phyloP scores from a whole-genome alignment of 2,113 vertebrate genomes.

The Zosterops pallidus region DNA sequence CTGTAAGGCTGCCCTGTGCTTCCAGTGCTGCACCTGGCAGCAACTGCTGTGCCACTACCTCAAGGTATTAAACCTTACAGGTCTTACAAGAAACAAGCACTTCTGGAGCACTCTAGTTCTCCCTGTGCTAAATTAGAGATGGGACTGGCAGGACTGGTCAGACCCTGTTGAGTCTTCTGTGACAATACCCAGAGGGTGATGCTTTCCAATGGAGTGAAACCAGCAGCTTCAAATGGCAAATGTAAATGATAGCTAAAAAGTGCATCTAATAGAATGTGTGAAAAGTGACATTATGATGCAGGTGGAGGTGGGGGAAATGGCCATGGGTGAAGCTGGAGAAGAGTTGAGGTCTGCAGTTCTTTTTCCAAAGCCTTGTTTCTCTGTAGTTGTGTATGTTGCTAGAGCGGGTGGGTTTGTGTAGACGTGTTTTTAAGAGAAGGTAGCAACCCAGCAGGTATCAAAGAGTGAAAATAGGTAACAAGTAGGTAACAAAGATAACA shows the following conservation, averaged over 20 bases:
- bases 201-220: neutral
- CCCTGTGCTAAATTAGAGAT: neutral
- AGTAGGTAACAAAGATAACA: neutral
- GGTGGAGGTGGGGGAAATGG: neutral
- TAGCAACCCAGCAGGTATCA: neutral
- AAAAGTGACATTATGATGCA: neutral
- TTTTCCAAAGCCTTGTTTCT: neutral
- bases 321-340: neutral
- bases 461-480: neutral
- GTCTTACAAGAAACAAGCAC: neutral
- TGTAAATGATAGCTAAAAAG: neutral
- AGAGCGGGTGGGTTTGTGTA: neutral
- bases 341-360: neutral
- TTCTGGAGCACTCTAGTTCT: neutral
- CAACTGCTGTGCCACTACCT: neutral
- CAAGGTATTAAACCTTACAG: neutral
- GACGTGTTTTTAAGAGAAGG: neutral
- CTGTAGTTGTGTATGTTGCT: neutral
- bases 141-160: neutral
- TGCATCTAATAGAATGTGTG: neutral
- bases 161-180: neutral
- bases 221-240: neutral
- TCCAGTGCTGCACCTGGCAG: neutral
- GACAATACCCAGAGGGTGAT: fast-evolving
- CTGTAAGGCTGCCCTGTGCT: fast-evolving